Conservation (phyloP, 1,140 invertebrate genomes). For the Drosophila parabipectinata region DNA sequence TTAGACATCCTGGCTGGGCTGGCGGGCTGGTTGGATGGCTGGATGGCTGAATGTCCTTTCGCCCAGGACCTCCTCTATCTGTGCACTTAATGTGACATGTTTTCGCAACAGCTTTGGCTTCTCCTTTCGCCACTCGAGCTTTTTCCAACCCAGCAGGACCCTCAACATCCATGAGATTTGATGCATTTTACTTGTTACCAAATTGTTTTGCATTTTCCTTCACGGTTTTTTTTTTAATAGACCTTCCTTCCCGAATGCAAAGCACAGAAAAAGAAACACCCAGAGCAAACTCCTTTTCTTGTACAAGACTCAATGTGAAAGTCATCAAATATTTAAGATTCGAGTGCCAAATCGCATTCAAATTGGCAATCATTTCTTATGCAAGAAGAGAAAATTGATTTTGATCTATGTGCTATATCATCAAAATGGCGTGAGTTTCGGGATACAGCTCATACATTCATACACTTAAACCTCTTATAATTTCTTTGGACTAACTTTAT, state of each 20-base stretch:
- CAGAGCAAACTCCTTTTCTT: slow-evolving; percentile 7
- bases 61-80: slow-evolving; percentile 43
- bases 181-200: slow-evolving; percentile 78
- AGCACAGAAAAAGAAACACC: background rate
- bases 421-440: background rate
- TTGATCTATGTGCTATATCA: background rate
- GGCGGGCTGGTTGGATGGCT: slow-evolving; percentile 26
- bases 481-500: background rate
- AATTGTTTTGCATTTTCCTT: slow-evolving; percentile 70
- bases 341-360: slow-evolving; percentile 41
- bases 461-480: background rate
- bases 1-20: slow-evolving; percentile 64
- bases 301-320: slow-evolving; percentile 37
- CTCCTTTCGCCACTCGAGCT: slow-evolving; percentile 45
- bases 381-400: slow-evolving; percentile 45
- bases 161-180: slow-evolving; percentile 56
- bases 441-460: background rate
- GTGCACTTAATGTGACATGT: slow-evolving; percentile 80
- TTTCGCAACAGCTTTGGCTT: slow-evolving; percentile 77
- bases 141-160: slow-evolving; percentile 4
- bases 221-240: slow-evolving; percentile 17
- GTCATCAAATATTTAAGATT: slow-evolving; percentile 56
- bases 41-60: slow-evolving; percentile 10
- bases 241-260: slow-evolving; percentile 27
- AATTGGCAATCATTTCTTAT: slow-evolving; percentile 24